Conservation (phyloP, 2,888 invertebrate genomes). For the Athalia rosae region DNA sequence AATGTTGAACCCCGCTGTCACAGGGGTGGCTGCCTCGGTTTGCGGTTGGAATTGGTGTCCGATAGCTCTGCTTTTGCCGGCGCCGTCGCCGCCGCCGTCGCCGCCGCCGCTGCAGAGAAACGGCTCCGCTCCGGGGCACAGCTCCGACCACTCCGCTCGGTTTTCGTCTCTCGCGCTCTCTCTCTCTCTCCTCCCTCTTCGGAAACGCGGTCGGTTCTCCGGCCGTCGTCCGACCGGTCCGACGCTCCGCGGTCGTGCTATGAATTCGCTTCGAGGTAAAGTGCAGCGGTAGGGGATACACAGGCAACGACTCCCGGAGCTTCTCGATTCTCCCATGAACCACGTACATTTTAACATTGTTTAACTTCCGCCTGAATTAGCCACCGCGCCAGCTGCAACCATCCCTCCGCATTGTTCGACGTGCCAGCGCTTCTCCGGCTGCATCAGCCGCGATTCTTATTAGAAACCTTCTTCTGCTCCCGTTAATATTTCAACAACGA, state of each 20-base stretch:
- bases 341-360: slow-evolving; percentile 60
- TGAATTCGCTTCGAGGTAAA: slow-evolving; percentile 31
- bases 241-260: slow-evolving; percentile 29
- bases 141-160: slow-evolving; percentile 4
- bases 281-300: background rate
- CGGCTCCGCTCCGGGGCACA: slow-evolving; percentile 22
- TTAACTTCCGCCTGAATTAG: slow-evolving; percentile 70
- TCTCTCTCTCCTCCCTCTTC: no score
- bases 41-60: slow-evolving; percentile 38
- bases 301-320: background rate
- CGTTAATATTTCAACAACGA: slow-evolving; percentile 61
- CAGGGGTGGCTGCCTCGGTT: slow-evolving; percentile 39
- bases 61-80: slow-evolving; percentile 35
- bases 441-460: no score
- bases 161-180: background rate
- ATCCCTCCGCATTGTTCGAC: slow-evolving; percentile 56
- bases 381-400: slow-evolving; percentile 52
- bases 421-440: background rate
- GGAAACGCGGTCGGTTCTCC: slow-evolving; percentile 29
- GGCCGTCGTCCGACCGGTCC: slow-evolving; percentile 50
- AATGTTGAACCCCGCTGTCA: slow-evolving; percentile 23
- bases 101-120: slow-evolving; percentile 37
- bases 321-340: background rate
- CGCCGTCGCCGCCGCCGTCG: slow-evolving; percentile 24
- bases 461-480: slow-evolving; percentile 43